Percentiles rank a stretch among this genome's conserved stretches.
Conservation (phyloP, 1,140 invertebrate genomes). For the Cotesia chilonis region DNA sequence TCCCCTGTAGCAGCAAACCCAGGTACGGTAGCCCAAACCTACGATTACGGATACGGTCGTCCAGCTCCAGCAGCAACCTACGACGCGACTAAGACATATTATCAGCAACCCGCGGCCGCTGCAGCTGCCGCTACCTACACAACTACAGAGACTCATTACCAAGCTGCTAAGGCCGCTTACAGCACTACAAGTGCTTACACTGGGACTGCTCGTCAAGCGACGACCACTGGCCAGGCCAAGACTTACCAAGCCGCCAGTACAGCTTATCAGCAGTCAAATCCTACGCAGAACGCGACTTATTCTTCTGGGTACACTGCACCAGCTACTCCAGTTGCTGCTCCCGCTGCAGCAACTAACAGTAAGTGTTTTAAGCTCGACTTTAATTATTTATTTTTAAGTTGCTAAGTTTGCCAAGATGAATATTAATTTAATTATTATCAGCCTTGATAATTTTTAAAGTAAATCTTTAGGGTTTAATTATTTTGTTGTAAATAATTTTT, state of each 20-base stretch:
- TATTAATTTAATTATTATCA: not conserved
- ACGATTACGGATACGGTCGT: conserved; percentile 76
- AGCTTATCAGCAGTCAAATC: conserved; percentile 62
- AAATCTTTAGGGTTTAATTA: conserved; percentile 1
- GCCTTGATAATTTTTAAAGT: not conserved
- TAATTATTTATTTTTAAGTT: conserved; percentile 36
- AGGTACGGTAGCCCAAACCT: conserved; percentile 71
- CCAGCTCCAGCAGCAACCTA: conserved; percentile 70
- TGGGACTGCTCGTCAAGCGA: conserved; percentile 69
- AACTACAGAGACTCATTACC: conserved; percentile 74
- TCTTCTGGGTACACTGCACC: conserved; percentile 66
- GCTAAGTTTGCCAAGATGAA: conserved; percentile 1
- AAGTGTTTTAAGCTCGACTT: conserved; percentile 43
- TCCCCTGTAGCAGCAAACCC: conserved; percentile 66
- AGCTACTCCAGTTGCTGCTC: conserved; percentile 70
- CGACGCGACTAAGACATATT: conserved; percentile 74
- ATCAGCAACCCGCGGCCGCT: conserved; percentile 74
- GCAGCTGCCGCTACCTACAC: conserved; percentile 75
- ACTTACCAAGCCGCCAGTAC: conserved; percentile 64
- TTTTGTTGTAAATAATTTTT: no score
- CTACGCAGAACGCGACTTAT: conserved; percentile 61
- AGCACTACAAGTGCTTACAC: conserved; percentile 73
- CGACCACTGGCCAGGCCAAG: conserved; percentile 68
- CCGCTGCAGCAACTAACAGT: conserved; percentile 62
- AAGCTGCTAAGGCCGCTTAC: conserved; percentile 70